Percentiles rank a stretch among this genome's conserved stretches.
phyloP scores from a whole-genome alignment of 92 coral and sea anemone species.

The Muricea muricata region DNA sequence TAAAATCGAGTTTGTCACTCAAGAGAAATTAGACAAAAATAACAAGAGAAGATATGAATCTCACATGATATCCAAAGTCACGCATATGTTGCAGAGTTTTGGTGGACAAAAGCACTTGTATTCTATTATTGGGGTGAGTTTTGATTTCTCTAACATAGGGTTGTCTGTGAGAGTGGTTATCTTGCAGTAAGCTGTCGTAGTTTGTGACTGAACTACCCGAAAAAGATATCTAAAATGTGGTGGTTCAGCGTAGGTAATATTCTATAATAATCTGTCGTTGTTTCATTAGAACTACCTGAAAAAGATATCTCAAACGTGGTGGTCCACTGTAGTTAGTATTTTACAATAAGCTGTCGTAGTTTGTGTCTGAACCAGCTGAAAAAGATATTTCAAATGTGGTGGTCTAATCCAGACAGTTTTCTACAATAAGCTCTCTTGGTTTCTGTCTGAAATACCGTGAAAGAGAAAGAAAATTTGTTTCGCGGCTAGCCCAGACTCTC shows the following conservation, averaged over 20 bases:
- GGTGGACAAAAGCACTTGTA: constrained; percentile 75
- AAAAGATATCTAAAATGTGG: too few species aligned
- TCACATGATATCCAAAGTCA: constrained; percentile 84
- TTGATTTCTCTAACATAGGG: too few species aligned
- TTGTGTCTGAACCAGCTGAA: too few species aligned
- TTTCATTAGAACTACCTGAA: too few species aligned
- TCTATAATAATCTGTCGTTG: too few species aligned
- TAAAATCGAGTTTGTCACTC: constrained; percentile 82
- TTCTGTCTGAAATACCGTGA: neutral
- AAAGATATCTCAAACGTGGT: too few species aligned
- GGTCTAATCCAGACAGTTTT: neutral
- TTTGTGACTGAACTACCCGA: too few species aligned
- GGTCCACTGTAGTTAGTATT: neutral
- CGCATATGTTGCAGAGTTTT: constrained; percentile 76
- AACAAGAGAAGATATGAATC: constrained; percentile 83
- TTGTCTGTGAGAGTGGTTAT: too few species aligned
- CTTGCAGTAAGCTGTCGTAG: too few species aligned
- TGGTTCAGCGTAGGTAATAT: too few species aligned
- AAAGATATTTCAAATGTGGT: too few species aligned
- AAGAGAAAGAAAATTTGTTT: neutral
- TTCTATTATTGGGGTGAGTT: constrained; percentile 88
- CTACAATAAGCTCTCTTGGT: neutral
- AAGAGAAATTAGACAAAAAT: constrained; percentile 81
- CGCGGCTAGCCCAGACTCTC: too few species aligned
- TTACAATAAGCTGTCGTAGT: neutral